These are phyloP conservation scores for Liodrosophila aerea DNA, from an alignment of 2,888 invertebrate genomes.

Conservation along the genomic window DNA sequence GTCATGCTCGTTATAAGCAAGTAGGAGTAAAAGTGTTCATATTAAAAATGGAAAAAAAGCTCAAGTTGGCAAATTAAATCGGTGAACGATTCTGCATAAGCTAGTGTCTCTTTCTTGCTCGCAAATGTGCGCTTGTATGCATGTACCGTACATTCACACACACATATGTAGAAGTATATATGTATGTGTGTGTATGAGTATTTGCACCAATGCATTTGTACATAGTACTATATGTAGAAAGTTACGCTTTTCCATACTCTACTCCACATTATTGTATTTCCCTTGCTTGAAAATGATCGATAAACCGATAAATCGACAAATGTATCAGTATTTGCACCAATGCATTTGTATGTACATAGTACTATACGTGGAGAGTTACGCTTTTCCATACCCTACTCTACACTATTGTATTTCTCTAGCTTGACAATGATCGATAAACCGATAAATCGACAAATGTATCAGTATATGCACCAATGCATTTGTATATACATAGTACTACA, in stretches of 20 bases:
- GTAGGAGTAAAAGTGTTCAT: constrained; percentile 67
- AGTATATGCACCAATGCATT: no score
- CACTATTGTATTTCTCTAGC: no score
- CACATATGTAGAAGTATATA: neutral
- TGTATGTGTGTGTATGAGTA: neutral
- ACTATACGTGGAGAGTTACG: neutral
- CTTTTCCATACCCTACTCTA: neutral
- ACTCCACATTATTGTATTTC: no score
- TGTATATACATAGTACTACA: no score
- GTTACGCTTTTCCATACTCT: neutral
- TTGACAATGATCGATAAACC: neutral
- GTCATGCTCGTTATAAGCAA: constrained; percentile 50
- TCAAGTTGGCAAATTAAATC: constrained; percentile 67
- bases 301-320: no score
- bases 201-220: no score
- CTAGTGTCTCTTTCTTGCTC: constrained; percentile 28
- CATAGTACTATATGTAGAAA: neutral
- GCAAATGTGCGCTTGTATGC: neutral
- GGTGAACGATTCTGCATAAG: constrained; percentile 36
- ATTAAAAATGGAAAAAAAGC: constrained; percentile 70
- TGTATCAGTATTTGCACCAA: neutral
- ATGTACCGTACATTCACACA: neutral
- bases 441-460: no score
- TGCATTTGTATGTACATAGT: no score
- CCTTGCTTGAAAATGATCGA: neutral